A percentile compares a stretch with the other conserved stretches of the same genome.
Conservation (phyloP, 2,888 invertebrate species). For the Apeira syringaria region DNA sequence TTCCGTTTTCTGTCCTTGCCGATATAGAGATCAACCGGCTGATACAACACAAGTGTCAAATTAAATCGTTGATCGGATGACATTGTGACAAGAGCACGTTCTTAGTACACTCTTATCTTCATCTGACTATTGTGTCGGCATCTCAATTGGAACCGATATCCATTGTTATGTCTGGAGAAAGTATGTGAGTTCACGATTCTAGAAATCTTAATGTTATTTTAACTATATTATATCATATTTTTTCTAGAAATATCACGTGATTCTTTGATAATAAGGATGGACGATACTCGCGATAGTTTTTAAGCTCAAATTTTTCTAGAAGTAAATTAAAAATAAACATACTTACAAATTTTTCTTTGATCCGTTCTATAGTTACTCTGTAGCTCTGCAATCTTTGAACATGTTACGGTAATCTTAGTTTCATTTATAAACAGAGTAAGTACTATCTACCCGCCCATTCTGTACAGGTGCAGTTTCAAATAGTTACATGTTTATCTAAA, state of each 20-base stretch:
- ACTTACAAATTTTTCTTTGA: too few species aligned
- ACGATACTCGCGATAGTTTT: too few species aligned
- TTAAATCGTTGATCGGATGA: constrained; percentile 29
- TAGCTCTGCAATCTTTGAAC: too few species aligned
- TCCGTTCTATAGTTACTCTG: too few species aligned
- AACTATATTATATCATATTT: too few species aligned
- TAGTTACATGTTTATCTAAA: constrained; percentile 9
- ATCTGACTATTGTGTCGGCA: constrained; percentile 24
- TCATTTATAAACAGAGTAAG: too few species aligned
- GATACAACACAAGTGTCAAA: constrained; percentile 28
- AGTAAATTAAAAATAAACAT: too few species aligned
- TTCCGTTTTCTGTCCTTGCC: constrained; percentile 4
- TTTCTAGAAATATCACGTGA: constrained; percentile 7
- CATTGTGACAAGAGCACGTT: constrained; percentile 24
- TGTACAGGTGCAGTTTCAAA: constrained; percentile 12
- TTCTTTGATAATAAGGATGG: too few species aligned
- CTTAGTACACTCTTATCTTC: constrained; percentile 14
- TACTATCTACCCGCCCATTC: constrained; percentile 8
- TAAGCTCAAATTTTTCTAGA: too few species aligned
- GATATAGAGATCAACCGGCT: constrained; percentile 27
- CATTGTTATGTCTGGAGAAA: constrained; percentile 16
- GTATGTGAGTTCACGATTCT: constrained; percentile 11
- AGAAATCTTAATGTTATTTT: background rate
- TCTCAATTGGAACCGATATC: constrained; percentile 21
- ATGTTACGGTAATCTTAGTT: too few species aligned